Evolutionary conservation across 2,797 vertebrate genomes (phyloP).

Genomic region (Helarctos malayanus): DNA sequence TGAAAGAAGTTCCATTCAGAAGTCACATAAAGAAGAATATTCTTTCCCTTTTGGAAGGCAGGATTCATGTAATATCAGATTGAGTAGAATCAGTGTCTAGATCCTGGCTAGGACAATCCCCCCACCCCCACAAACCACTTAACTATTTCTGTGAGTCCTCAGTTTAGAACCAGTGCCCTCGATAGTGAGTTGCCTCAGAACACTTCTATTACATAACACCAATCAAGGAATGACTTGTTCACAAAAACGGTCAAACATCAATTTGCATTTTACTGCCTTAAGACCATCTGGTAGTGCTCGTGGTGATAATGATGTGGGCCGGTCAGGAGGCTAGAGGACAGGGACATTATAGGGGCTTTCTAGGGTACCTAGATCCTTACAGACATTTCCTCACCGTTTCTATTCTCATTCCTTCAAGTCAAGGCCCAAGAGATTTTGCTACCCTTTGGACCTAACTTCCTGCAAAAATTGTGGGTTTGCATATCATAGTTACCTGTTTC

Average conservation of each 20-base stretch:
- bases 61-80: neutral
- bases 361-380: neutral
- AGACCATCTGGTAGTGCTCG: neutral
- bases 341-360: neutral
- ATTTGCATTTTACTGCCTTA: neutral
- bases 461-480: constrained; percentile 28
- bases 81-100: neutral
- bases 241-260: neutral
- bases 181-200: neutral
- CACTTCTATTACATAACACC: neutral
- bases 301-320: neutral
- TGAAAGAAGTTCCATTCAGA: constrained; percentile 70
- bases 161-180: neutral
- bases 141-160: neutral
- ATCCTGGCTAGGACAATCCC: neutral
- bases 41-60: constrained; percentile 52
- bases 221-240: neutral
- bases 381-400: constrained; percentile 26
- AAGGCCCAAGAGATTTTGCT: constrained; percentile 30
- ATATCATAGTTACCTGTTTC: neutral
- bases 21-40: neutral
- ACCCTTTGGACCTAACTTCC: neutral
- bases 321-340: neutral
- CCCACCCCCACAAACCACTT: neutral
- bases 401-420: constrained; percentile 39